A percentile compares a stretch with the other conserved stretches of the same genome.
phyloP scores from a whole-genome alignment of 2,888 invertebrate genomes.

The Lypha dubia region DNA sequence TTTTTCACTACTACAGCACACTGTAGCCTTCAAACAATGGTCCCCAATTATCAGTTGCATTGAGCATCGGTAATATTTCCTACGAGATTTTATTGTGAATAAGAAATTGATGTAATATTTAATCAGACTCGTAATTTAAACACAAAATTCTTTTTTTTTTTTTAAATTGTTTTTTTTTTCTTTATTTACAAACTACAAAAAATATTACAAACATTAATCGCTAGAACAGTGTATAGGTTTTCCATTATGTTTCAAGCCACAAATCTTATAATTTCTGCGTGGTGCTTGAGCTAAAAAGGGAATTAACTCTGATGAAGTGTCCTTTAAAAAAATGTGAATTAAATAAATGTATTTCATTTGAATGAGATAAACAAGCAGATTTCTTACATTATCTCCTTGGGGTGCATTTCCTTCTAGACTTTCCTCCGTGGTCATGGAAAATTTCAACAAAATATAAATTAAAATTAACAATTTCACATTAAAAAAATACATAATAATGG shows the following conservation, averaged over 20 bases:
- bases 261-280: conserved; percentile 50
- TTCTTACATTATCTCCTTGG: conserved; percentile 44
- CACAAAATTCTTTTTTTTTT: too few relatives aligned
- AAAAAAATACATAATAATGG: conserved; percentile 34
- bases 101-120: not conserved
- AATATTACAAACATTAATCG: conserved; percentile 31
- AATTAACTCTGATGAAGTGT: conserved; percentile 32
- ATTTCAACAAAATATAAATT: conserved; percentile 48
- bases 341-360: not conserved
- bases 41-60: too few relatives aligned
- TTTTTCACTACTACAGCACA: too few relatives aligned
- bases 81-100: not conserved
- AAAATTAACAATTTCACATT: conserved; percentile 43
- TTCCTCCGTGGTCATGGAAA: conserved; percentile 15
- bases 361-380: not conserved
- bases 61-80: too few relatives aligned
- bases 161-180: not conserved
- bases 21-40: too few relatives aligned
- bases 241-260: conserved; percentile 65
- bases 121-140: not conserved
- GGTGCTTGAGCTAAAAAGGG: conserved; percentile 63
- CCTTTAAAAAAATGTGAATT: conserved; percentile 19
- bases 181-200: conserved; percentile 25
- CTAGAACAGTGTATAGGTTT: conserved; percentile 56
- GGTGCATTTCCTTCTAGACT: not conserved